Base-by-base conservation (phyloP, 2,888 invertebrate species). In the Mechanitis messenoides region DNA sequence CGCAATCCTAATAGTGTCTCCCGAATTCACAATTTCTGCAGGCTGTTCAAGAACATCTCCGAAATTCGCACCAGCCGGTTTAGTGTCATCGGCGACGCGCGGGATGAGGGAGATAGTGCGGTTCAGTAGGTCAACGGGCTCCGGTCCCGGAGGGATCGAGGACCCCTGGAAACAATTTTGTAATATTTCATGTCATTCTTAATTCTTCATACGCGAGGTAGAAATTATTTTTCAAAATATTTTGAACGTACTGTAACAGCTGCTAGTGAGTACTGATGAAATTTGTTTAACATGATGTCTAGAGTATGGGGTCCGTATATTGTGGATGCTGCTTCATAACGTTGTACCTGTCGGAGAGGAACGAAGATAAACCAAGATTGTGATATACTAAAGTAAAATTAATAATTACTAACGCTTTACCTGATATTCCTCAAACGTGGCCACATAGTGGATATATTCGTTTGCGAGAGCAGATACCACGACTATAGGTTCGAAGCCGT, bases 281-380 rank as follows among this genome's bases (percentile, higher is more conserved):
- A 96, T 63, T 94, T 92, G 64, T 94, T 90, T 38, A 95, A 80
- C 75, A 95, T 95, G 53, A 96, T 94, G n/a, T 93, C 91, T 3
- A 96, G 84, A 0, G 96, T 95, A 76, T 96, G 91, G 0, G 96
- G 96, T 0, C 97, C 97, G 75, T 91, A 97, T 68, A 96, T 93
- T 0, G 96, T 97, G 0, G 96, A 96, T 0, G 95, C 97, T 0
- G 93, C 96, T 86, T 97, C 97, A 79, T 97, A 97, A 50, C 96
- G 90, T 86, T 97, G 97, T n/a, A 94, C 83, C 95, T 96, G 79
- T n/a, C n/a, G 11, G 11, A 50, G 11, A 42, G 42, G 11, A 31
- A 67, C 69, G 47, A 12, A 54, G 12, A 6, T 7, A 45, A 33
- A 35, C 2, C n/a, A 9, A 31, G 6, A 28, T 3, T 4, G 50